phyloP scores from a whole-genome alignment of 2,888 invertebrate species.

The Tenthredo livida region DNA sequence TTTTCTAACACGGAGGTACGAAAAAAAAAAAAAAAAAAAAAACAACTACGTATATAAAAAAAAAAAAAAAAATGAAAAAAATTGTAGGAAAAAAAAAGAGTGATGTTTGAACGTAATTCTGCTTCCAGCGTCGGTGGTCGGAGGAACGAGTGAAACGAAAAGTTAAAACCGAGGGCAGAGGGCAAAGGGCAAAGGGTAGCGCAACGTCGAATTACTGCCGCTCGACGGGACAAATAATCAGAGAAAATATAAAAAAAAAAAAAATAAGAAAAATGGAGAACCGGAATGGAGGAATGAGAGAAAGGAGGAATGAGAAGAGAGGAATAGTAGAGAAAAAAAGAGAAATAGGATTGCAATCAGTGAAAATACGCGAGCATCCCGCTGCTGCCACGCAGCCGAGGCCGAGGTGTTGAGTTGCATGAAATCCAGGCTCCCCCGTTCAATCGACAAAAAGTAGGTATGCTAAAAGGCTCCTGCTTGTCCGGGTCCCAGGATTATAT shows the following conservation, averaged over 20 bases:
- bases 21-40: not conserved
- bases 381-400: not conserved
- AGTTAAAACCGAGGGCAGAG: constrained; percentile 1
- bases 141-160: not conserved
- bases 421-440: not conserved
- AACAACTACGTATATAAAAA: no score
- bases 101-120: constrained; percentile 29
- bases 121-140: not conserved
- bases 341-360: constrained; percentile 29
- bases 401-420: constrained; percentile 3
- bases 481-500: constrained; percentile 19
- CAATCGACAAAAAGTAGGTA: constrained; percentile 21
- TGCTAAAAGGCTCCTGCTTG: not conserved
- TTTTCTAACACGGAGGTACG: not conserved
- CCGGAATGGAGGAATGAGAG: not conserved
- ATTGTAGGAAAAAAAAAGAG: not conserved
- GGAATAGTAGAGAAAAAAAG: not conserved
- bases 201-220: constrained; percentile 29
- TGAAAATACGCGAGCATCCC: constrained; percentile 14
- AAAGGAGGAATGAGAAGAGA: not conserved
- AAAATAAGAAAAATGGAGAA: not conserved
- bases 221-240: constrained; percentile 41
- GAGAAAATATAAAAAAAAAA: constrained; percentile 34
- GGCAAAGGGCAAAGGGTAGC: constrained; percentile 69
- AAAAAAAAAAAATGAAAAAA: not conserved